phyloP scores from a whole-genome alignment of 30 jellyfish, hydroid and myxozoan genomes.

The Rhopilema esculentum region DNA sequence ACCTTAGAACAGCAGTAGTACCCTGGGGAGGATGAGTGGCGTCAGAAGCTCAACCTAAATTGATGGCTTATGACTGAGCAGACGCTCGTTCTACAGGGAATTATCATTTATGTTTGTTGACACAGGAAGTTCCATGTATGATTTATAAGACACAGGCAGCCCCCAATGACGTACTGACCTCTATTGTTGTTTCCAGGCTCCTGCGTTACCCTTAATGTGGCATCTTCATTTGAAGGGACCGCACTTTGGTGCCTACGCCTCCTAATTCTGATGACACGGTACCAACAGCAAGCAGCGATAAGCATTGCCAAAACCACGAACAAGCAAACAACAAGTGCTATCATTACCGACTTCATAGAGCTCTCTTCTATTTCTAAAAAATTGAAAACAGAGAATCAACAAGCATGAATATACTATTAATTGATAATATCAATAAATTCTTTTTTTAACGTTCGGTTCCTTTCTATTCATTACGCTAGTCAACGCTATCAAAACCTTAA shows the following conservation, averaged over 20 bases:
- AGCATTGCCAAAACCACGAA: constrained; percentile 7
- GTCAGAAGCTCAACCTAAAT: too few relatives aligned
- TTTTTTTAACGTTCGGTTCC: too few relatives aligned
- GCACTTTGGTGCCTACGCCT: neutral
- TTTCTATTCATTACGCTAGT: too few relatives aligned
- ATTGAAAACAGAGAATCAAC: neutral
- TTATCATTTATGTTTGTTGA: too few relatives aligned
- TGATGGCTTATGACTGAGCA: too few relatives aligned
- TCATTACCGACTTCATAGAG: neutral
- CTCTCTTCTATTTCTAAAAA: neutral
- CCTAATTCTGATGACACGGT: neutral
- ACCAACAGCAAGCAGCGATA: constrained; percentile 2
- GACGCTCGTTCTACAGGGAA: too few relatives aligned
- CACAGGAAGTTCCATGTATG: neutral
- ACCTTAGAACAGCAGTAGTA: too few relatives aligned
- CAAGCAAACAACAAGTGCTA: neutral
- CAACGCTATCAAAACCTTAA: too few relatives aligned
- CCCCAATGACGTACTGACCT: neutral
- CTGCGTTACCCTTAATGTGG: neutral
- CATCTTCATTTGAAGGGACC: neutral
- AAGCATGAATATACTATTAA: neutral
- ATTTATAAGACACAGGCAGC: neutral
- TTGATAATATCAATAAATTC: too few relatives aligned
- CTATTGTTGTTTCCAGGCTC: neutral
- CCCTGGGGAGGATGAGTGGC: too few relatives aligned